Evolutionary conservation across 2,113 vertebrate species (phyloP), one percentile per base, ranked within the genome.

Genomic region (Conger conger): DNA sequence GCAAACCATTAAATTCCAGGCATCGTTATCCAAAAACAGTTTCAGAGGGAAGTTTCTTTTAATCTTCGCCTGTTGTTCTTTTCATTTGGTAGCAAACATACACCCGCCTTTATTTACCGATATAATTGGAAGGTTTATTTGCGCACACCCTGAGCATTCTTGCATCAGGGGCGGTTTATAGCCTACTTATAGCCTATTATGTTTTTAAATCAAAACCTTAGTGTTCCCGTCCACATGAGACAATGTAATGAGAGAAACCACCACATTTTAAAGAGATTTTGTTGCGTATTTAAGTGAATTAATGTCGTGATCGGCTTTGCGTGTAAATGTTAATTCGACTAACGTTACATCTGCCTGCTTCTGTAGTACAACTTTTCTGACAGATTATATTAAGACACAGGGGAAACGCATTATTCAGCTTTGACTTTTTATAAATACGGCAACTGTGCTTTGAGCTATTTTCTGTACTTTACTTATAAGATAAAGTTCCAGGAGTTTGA

Each of bases 241-340:
- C 15, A 42, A n/a, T n/a, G n/a, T n/a, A n/a, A n/a, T n/a, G n/a
- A n/a, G n/a, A n/a, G n/a, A n/a, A n/a, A 16, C 90, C 92, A 88
- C 93, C 93, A 91, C 92, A 93, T 93, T 95, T 95, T 96, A 80
- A 94, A 86, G 93, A 91, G 94, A 93, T 93, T 94, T 94, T 94
- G 93, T 93, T 93, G 94, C 94, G 94, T 92, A 90, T 90, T 93
- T 95, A 93, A 90, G 93, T n/a, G 92, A 95, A 93, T 91, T 94
- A 94, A 94, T 94, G 93, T 94, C 93, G 94, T 96, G 93, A 95
- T 93, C 94, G 95, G 93, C 94, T 95, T 93, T 94, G 94, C 92
- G 95, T 94, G 94, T 95, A 95, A 94, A 96, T 95, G 95, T 96
- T 95, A 94, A 96, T 95, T 95, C 94, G 94, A 94, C 93, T 93